Base-by-base conservation (phyloP, 2,113 vertebrate species). In the Mobula hypostoma region DNA sequence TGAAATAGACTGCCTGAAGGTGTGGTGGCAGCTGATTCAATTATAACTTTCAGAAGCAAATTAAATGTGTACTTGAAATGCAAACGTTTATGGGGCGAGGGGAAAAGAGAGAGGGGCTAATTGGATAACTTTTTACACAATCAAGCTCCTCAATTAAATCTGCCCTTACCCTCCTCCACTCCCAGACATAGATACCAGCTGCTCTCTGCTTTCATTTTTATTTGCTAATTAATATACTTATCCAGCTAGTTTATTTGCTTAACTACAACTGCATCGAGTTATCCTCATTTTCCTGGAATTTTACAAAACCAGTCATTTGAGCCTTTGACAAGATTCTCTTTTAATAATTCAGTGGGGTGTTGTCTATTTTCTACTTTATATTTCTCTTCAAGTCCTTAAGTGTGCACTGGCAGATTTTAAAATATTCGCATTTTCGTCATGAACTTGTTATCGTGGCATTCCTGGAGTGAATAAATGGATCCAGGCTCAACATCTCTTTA, bases 391-490 rank as follows among this genome's bases (percentile, higher is more conserved):
- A 66, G 21, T 32, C 29, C 17, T 68, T 66, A n/a, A 66, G 61
- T 32, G 12, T 63, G 32, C 14, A 36, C 85, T 68, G 19, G 15
- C 85, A 68, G 56, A 11, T 63, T 66, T 90, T 90, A 66, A 68
- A 88, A 68, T 90, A 90, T 68, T 90, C 85, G 66, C 85, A 90
- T 36, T 63, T 66, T 15, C 85, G 68, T 66, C 85, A 66, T 19
- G 85, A 90, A 21, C 85, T 66, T 90, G 85, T 68, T 90, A 90
- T 90, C 85, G 66, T n/a, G 32, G 85, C 29, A 90, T 90, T 90
- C 29, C 63, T n/a, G 12, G 85, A 66, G 61, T 66, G 17, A 66
- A 19, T 90, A 90, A 68, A 90, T 2, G 61, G 85, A 90, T 66
- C n/a, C 15, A 11, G n/a, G 5, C 61, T 32, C 85, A 32, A 68